Conservation (phyloP, 2,113 vertebrate genomes). For the Nipponia nippon region DNA sequence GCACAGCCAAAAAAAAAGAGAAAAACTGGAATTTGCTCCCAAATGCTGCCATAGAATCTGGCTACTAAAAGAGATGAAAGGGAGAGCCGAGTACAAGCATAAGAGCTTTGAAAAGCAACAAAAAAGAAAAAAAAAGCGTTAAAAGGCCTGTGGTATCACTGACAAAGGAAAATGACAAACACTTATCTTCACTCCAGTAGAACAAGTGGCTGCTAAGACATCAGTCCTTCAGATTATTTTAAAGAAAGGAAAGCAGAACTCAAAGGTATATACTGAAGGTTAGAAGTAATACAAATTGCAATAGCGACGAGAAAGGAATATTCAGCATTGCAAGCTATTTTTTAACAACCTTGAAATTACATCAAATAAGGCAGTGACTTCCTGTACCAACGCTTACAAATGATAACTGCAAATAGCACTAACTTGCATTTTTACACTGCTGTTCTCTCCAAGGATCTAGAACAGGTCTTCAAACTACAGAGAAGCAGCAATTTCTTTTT, state of each 20-base stretch:
- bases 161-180: slow-evolving; percentile 1
- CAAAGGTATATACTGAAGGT: not conserved
- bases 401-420: not conserved
- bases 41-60: not conserved
- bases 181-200: not conserved
- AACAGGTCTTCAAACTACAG: not conserved
- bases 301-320: not conserved
- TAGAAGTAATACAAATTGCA: slow-evolving; percentile 12
- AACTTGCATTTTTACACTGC: not conserved
- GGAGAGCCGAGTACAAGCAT: not conserved
- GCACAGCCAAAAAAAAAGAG: not conserved
- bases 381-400: not conserved
- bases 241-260: not conserved
- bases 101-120: not conserved
- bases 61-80: not conserved
- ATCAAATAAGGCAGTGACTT: slow-evolving; percentile 7
- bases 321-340: slow-evolving; percentile 14
- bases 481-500: not conserved
- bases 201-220: not conserved
- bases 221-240: not conserved
- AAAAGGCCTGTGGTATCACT: not conserved
- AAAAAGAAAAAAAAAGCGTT: not conserved
- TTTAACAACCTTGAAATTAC: slow-evolving; percentile 32
- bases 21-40: not conserved
- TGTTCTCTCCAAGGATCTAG: slow-evolving; percentile 17